phyloP scores from a whole-genome alignment of 2,797 vertebrate genomes.

The Argya squamiceps region DNA sequence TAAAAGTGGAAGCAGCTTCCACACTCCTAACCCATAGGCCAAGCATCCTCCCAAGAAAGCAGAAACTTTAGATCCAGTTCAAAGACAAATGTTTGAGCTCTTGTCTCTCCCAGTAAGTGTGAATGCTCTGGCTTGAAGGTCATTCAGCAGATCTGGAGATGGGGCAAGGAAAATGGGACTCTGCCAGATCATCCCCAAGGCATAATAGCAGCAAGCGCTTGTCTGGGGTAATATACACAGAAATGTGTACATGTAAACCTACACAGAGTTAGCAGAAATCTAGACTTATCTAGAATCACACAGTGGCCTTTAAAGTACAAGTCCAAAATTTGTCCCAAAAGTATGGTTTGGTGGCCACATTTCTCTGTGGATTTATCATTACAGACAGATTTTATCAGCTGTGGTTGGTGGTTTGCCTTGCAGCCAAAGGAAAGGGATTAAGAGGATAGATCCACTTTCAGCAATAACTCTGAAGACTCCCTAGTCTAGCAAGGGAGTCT shows the following conservation, averaged over 20 bases:
- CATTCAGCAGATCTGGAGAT: not conserved
- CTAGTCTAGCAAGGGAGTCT: not conserved
- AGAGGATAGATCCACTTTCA: not conserved
- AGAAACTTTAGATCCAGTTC: not conserved
- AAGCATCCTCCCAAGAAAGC: not conserved
- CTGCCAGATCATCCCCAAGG: not conserved
- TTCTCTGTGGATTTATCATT: not conserved
- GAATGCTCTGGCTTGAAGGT: not conserved
- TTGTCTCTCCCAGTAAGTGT: fast-evolving
- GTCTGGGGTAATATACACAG: not conserved
- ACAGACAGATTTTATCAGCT: not conserved
- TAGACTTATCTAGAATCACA: not conserved
- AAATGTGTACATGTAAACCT: fast-evolving
- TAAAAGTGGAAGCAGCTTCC: not conserved
- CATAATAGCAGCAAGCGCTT: not conserved
- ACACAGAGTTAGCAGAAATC: not conserved
- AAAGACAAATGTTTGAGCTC: not conserved
- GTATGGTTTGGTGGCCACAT: not conserved
- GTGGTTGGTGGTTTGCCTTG: not conserved
- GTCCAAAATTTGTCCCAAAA: not conserved
- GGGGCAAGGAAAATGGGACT: not conserved
- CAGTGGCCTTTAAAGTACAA: not conserved
- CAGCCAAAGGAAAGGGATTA: not conserved
- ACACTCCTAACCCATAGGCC: not conserved
- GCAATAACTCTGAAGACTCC: not conserved